Evolutionary conservation across 2,113 vertebrate species (phyloP), one percentile per base, ranked within the genome.

Genomic region (Haliaeetus leucogaster): DNA sequence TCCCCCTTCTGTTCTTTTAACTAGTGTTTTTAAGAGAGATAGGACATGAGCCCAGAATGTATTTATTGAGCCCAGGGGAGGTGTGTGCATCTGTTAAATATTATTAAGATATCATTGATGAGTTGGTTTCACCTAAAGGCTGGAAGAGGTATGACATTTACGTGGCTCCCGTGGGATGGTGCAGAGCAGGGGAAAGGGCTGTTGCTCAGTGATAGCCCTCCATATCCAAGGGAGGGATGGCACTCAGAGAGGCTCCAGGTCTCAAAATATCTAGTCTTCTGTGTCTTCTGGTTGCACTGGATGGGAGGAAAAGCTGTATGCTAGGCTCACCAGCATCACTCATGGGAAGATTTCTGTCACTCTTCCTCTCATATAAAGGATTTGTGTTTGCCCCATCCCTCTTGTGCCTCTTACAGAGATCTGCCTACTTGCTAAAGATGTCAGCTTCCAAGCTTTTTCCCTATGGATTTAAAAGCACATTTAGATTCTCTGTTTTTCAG

Each of bases 81-180:
- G n/a, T 83, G 73, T 3, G 6, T 62, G 45, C 84, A 93, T 96
- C 88, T 96, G 93, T 78, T 91, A 88, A 79, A n/a, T 92, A 72
- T 82, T 95, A 92, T 93, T 63, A 83, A 73, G 89, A 80, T 73
- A 89, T 82, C 93, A 66, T 27, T 94, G 81, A 88, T 65, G 87
- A 81, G 45, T 68, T 56, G 89, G 45, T 93, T 97, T 87, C 79
- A 76, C 63, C 82, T 91, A 77, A 89, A 93, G 68, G 47, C 88
- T 95, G 56, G 20, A 85, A 79, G n/a, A 78, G 61, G 40, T 82
- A 76, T 85, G 52, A 93, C 7, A 14, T 76, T 96, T 86, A 76
- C 70, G 45, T 73, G 72, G 48, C 50, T 96, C 72, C 27, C 20
- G 4, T 78, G 70, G 45, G 82, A 50, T 65, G 50, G 19, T 8